A percentile compares a stretch with the other conserved stretches of the same genome.
Conservation (phyloP, 2,888 invertebrate species). For the Thumatha senex region DNA sequence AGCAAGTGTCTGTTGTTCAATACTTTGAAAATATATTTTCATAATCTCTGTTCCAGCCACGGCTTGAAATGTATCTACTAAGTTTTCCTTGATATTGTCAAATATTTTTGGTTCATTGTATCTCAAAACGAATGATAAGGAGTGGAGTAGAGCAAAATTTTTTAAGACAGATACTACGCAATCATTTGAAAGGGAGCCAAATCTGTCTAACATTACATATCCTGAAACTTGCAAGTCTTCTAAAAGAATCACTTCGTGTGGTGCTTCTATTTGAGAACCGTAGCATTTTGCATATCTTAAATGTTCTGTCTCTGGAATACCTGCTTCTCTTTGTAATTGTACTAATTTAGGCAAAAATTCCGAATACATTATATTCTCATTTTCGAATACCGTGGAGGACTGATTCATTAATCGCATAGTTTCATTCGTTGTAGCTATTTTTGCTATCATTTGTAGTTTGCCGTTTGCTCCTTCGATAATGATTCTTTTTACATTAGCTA, state of each 20-base stretch:
- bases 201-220: conserved; percentile 47
- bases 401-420: conserved; percentile 24
- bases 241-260: conserved; percentile 49
- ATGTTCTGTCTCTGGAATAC: conserved; percentile 40
- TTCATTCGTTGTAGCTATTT: conserved; percentile 45
- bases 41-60: not conserved
- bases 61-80: conserved; percentile 27
- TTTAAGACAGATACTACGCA: conserved; percentile 43
- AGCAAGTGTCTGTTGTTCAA: conserved; percentile 20
- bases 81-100: conserved; percentile 21
- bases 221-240: conserved; percentile 48
- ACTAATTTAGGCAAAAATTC: conserved; percentile 44
- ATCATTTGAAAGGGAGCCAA: conserved; percentile 40
- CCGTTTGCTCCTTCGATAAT: conserved; percentile 35
- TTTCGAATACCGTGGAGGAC: conserved; percentile 33
- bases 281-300: conserved; percentile 48
- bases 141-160: conserved; percentile 51
- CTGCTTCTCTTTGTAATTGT: conserved; percentile 44
- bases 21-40: conserved; percentile 4
- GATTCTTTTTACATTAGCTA: conserved; percentile 40
- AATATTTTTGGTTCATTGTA: conserved; percentile 42
- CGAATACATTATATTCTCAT: conserved; percentile 48
- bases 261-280: conserved; percentile 37
- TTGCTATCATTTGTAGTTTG: conserved; percentile 44
- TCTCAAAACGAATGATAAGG: conserved; percentile 52